Evolutionary conservation across 2,888 invertebrate genomes (phyloP).

Genomic region (Chrysolina americana): DNA sequence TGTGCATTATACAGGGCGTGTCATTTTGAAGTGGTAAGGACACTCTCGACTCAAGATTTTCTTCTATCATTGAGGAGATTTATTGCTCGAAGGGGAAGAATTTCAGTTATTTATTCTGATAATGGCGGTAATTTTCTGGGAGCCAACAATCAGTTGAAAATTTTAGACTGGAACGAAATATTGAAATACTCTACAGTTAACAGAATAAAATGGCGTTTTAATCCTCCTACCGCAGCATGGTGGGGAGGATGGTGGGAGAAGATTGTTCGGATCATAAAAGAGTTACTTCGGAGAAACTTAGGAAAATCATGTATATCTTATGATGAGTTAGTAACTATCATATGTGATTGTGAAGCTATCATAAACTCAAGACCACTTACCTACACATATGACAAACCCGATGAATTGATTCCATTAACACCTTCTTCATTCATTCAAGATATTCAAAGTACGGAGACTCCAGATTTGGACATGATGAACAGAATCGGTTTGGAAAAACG

Average conservation of each 20-base stretch:
- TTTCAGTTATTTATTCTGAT: conserved; percentile 5
- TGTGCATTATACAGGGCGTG: not conserved
- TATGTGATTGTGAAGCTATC: conserved; percentile 34
- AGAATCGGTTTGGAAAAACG: not conserved
- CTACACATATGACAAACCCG: conserved; percentile 7
- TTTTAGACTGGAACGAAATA: not conserved
- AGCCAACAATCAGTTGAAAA: too few relatives aligned
- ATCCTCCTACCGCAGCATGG: not conserved
- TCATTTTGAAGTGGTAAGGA: not conserved
- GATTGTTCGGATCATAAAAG: conserved; percentile 31
- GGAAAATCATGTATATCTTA: conserved; percentile 24
- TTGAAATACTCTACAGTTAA: not conserved
- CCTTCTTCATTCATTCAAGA: conserved; percentile 24
- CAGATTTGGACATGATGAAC: not conserved
- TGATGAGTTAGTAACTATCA: conserved; percentile 28
- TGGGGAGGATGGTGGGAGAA: conserved; percentile 26
- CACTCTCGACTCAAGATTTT: not conserved
- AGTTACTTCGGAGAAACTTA: conserved; percentile 27
- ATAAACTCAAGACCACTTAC: conserved; percentile 31
- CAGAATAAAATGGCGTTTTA: conserved; percentile 3
- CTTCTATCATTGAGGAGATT: not conserved
- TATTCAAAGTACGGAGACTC: not conserved
- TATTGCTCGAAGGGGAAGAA: not conserved
- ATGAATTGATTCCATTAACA: conserved; percentile 23
- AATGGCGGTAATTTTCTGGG: not conserved